A percentile compares a stretch with the other conserved stretches of the same genome.
Conservation (phyloP, 2,797 vertebrate genomes). For the Poecilia picta region DNA sequence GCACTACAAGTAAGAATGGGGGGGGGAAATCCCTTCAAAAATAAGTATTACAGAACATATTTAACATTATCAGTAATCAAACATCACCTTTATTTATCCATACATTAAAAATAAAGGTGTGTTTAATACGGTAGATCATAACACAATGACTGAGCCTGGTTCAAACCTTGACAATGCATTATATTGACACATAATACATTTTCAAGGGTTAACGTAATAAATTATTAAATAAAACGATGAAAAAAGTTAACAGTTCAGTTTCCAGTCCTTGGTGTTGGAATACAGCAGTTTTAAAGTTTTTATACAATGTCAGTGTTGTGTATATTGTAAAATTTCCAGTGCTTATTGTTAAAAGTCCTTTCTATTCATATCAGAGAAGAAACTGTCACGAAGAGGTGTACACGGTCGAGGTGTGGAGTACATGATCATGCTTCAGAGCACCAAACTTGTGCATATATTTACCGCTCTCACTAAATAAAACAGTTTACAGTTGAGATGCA, state of each 20-base stretch:
- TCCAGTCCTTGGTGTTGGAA: constrained; percentile 18
- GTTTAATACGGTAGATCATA: not conserved
- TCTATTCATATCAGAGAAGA: not conserved
- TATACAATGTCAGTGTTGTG: constrained; percentile 20
- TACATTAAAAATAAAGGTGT: not conserved
- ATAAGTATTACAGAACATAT: constrained; percentile 21
- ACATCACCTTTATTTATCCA: not conserved
- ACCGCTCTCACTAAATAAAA: constrained; percentile 3
- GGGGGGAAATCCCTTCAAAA: constrained; percentile 10
- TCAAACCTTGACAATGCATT: constrained; percentile 1
- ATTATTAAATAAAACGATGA: not conserved
- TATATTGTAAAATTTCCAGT: constrained; percentile 1
- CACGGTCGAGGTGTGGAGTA: not conserved
- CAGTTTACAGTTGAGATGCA: not conserved
- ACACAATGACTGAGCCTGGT: not conserved
- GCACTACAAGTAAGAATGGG: constrained; percentile 17
- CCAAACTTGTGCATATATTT: constrained; percentile 2
- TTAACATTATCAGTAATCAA: constrained; percentile 39
- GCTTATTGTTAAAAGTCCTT: constrained; percentile 3
- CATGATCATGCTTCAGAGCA: constrained; percentile 10
- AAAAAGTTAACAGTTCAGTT: not conserved
- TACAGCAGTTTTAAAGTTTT: constrained; percentile 47
- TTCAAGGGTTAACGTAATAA: constrained; percentile 1
- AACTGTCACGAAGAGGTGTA: constrained; percentile 5
- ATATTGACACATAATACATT: not conserved